Conservation (phyloP, 2,113 vertebrate species). For the Microcebus lehilahytsara region DNA sequence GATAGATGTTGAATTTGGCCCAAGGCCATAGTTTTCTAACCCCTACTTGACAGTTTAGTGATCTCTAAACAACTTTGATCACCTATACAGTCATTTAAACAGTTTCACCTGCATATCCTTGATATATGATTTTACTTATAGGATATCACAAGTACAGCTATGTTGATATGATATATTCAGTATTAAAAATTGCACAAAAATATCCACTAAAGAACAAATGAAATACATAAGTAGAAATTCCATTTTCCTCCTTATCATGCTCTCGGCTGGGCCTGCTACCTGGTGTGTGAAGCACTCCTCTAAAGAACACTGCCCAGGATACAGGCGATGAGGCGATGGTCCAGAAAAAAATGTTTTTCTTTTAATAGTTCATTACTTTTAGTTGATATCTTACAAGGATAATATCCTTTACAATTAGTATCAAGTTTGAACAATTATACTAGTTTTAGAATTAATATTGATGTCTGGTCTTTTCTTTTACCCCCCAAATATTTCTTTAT, state of each 20-base stretch:
- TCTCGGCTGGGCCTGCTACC: not conserved
- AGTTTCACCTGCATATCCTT: not conserved
- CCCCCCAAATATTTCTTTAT: not conserved
- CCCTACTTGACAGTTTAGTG: not conserved
- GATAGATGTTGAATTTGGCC: not conserved
- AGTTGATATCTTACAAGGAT: not conserved
- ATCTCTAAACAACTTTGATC: not conserved
- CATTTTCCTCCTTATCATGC: not conserved
- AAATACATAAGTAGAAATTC: not conserved
- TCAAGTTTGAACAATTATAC: not conserved
- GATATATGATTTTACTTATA: not conserved
- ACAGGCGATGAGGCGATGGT: not conserved
- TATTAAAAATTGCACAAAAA: not conserved
- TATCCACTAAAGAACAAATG: not conserved
- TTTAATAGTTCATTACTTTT: not conserved
- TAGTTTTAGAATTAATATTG: not conserved
- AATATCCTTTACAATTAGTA: not conserved
- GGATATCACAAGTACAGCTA: not conserved
- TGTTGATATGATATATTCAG: not conserved
- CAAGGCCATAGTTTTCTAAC: not conserved
- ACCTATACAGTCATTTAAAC: not conserved
- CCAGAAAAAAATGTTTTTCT: not conserved
- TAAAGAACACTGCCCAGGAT: not conserved
- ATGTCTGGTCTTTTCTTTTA: not conserved
- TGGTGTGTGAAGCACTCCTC: not conserved